Base-by-base conservation (phyloP, 2,888 invertebrate species). In the Leucoptera coffeella region DNA sequence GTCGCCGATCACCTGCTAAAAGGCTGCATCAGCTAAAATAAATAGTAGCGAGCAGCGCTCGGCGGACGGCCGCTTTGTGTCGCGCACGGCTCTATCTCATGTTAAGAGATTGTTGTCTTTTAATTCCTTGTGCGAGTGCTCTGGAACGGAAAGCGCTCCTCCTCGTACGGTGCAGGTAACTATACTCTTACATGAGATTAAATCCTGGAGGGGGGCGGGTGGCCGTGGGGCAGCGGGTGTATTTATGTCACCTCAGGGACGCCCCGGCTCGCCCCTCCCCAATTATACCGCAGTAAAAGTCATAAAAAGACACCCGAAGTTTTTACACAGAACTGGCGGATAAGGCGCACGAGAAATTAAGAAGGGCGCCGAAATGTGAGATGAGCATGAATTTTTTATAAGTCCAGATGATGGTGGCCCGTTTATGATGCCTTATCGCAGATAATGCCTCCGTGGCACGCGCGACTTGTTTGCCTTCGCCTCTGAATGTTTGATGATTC, bases 271-370 rank as follows among this genome's bases (percentile, higher is more conserved):
- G 54, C 64, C 62, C 69, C 67, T 60, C 59, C 67, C 67, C 69
- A 69, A 69, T 69, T 69, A 69, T 69, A 67, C 67, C 67, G 65
- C 67, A 69, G 67, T 69, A 69, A 69, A 67, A 69, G 69, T 67
- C 69, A 69, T 69, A 69, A 69, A 69, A 67, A 69, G 67, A 62
- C 65, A 67, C 65, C 67, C 69, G 62, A 69, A 69, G 69, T 69
- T 67, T 67, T 67, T 67, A 67, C 65, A 65, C 64, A 64, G 58
- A 61, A 55, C 60, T 56, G 65, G 22, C 22, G 4, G 65, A 56
- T 61, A 62, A 61, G 47, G 51, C 64, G 56, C 64, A 60, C 60
- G 62, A 60, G 65, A 67, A 69, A 69, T 69, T 69, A 69, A 69
- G 69, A 67, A 61, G 69, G 69, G 67, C 61, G 62, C 57, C 64